phyloP scores from a whole-genome alignment of 2,888 invertebrate species.

The Tipula unca region DNA sequence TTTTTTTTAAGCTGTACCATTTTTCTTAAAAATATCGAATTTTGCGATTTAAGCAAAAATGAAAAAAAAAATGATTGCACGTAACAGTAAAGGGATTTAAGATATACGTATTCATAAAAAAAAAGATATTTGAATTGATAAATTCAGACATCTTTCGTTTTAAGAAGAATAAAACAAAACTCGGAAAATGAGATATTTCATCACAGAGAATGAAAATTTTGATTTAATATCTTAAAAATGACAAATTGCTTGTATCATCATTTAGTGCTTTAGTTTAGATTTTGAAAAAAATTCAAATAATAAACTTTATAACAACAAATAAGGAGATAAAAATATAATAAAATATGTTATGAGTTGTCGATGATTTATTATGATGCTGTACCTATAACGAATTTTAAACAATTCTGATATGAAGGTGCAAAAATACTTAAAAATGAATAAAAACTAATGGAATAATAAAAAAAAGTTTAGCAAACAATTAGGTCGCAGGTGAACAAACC shows the following conservation, averaged over 20 bases:
- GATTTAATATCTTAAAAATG: background rate
- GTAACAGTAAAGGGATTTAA: background rate
- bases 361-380: background rate
- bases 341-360: background rate
- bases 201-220: background rate
- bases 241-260: background rate
- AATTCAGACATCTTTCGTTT: background rate
- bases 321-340: background rate
- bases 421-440: too few species aligned
- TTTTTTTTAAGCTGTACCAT: background rate
- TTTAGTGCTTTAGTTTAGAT: background rate
- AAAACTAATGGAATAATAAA: background rate
- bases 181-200: background rate
- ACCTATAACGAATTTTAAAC: background rate
- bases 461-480: background rate
- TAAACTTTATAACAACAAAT: background rate
- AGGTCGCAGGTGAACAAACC: background rate
- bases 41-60: background rate
- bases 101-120: background rate
- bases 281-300: background rate
- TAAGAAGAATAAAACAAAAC: background rate
- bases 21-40: background rate
- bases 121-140: background rate
- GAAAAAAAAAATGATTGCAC: background rate
- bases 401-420: background rate